phyloP scores from a whole-genome alignment of 2,113 vertebrate genomes.

The Myotis lucifugus region DNA sequence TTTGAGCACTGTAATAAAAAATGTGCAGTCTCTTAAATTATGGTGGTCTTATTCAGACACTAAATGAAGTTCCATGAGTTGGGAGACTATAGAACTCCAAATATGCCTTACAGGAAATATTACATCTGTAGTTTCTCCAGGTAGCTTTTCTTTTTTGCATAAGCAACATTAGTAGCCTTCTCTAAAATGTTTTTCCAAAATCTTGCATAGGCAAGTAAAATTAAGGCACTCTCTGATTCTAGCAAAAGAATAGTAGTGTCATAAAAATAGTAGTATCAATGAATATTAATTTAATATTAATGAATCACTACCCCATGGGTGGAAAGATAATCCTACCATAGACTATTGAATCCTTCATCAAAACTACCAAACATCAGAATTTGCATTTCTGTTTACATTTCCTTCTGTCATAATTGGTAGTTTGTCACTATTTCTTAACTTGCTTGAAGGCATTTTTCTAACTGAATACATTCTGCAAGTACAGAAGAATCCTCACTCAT shows the following conservation, averaged over 20 bases:
- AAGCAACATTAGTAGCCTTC: not conserved
- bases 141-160: not conserved
- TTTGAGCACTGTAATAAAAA: conserved; percentile 2
- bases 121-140: not conserved
- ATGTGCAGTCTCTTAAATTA: not conserved
- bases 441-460: conserved; percentile 82
- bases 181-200: not conserved
- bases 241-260: not conserved
- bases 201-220: not conserved
- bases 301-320: not conserved
- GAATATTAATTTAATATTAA: conserved; percentile 25
- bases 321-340: not conserved
- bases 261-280: conserved; percentile 27
- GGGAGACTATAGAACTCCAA: not conserved
- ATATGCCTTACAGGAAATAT: not conserved
- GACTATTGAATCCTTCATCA: not conserved
- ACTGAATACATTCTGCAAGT: conserved; percentile 73
- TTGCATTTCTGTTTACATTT: conserved; percentile 81
- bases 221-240: not conserved
- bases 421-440: conserved; percentile 82
- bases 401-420: conserved; percentile 80
- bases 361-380: conserved; percentile 41
- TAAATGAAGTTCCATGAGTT: not conserved
- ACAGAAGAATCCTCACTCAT: conserved; percentile 79
- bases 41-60: not conserved